Percentiles rank a stretch among this genome's conserved stretches.
phyloP scores from a whole-genome alignment of 2,113 vertebrate genomes.

The Ammodramus savannarum region DNA sequence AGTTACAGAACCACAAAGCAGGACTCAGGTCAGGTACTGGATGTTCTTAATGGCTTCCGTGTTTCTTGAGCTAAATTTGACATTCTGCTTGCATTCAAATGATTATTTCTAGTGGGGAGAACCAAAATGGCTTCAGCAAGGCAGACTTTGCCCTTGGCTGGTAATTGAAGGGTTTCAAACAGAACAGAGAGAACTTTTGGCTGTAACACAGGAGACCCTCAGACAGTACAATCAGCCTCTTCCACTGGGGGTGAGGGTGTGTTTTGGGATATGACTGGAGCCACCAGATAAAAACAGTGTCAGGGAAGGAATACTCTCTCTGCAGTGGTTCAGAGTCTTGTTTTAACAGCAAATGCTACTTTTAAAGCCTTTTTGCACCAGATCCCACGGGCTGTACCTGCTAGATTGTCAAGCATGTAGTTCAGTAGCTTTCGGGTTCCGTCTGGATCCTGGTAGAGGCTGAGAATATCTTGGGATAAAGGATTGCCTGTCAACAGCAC shows the following conservation, averaged over 20 bases:
- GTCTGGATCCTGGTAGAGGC: constrained; percentile 95
- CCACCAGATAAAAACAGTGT: background rate
- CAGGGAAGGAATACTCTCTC: background rate
- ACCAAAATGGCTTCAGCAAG: background rate
- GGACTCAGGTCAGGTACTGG: background rate
- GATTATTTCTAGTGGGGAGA: background rate
- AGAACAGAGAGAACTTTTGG: background rate
- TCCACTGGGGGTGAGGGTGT: rapidly evolving
- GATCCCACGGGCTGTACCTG: constrained; percentile 69
- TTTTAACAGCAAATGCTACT: background rate
- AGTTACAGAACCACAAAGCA: background rate
- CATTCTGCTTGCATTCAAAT: background rate
- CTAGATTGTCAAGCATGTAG: constrained; percentile 99
- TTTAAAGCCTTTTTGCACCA: background rate
- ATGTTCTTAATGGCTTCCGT: background rate
- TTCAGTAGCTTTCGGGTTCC: constrained; percentile 98
- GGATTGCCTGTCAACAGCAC: constrained; percentile 89
- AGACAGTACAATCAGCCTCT: background rate
- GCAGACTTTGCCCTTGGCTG: background rate
- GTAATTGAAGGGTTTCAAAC: background rate
- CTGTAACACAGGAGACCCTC: background rate
- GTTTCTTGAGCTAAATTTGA: background rate
- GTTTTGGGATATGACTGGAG: background rate
- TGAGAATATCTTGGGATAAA: constrained; percentile 98
- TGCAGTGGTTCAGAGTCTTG: background rate